These are phyloP conservation scores for Pseudomyrmex dendroicus DNA, from an alignment of 1,140 invertebrate species.

Conservation along the genomic window DNA sequence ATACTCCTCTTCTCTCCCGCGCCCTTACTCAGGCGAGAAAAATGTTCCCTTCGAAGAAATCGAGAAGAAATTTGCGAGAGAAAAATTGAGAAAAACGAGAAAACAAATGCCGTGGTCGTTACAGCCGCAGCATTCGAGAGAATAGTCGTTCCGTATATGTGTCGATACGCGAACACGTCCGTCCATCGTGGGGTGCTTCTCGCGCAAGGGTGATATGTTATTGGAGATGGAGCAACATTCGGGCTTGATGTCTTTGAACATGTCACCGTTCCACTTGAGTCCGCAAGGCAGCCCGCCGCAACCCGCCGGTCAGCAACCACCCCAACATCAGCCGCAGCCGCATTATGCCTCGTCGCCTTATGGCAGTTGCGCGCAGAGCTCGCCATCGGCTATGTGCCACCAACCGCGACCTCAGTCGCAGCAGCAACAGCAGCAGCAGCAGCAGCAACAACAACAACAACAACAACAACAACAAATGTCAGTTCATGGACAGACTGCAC, in stretches of 20 bases:
- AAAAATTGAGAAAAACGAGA: not conserved
- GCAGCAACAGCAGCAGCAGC: constrained; percentile 63
- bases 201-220: constrained; percentile 89
- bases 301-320: constrained; percentile 74
- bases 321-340: constrained; percentile 74
- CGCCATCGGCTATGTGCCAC: constrained; percentile 82
- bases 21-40: no score
- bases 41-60: not conserved
- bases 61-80: not conserved
- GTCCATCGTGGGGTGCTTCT: constrained; percentile 72
- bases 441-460: constrained; percentile 64
- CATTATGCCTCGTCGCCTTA: constrained; percentile 79
- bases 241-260: constrained; percentile 93
- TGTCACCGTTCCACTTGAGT: constrained; percentile 92
- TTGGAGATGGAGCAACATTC: constrained; percentile 93
- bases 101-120: not conserved
- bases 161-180: constrained; percentile 69
- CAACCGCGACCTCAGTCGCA: constrained; percentile 73
- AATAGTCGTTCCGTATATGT: constrained; percentile 68
- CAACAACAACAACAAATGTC: constrained; percentile 68
- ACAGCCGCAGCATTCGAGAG: constrained; percentile 9
- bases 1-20: no score
- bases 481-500: constrained; percentile 66
- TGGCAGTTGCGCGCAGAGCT: constrained; percentile 80
- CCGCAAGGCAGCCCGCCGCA: constrained; percentile 87